Percentiles rank a stretch among this genome's conserved stretches.
These are phyloP conservation scores for Bufo gargarizans DNA, from an alignment of 2,113 vertebrate species.

Conservation along the genomic window DNA sequence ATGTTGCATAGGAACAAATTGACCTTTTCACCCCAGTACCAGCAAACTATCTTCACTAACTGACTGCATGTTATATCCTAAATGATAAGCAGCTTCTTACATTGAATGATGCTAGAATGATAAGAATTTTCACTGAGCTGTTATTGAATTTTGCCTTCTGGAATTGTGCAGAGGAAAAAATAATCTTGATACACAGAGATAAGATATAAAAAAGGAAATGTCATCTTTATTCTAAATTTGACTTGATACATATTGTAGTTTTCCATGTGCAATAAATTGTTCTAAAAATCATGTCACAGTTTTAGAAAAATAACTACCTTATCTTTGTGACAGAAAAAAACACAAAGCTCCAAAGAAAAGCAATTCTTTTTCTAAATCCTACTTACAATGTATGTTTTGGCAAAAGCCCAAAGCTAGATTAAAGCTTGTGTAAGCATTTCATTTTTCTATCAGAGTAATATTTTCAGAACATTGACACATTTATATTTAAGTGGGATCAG, in stretches of 20 bases:
- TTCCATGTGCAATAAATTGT: conserved; percentile 32
- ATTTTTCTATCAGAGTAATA: conserved; percentile 59
- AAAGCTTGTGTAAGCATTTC: conserved; percentile 58
- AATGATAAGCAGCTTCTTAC: not conserved
- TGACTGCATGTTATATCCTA: conserved; percentile 5
- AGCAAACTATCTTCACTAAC: not conserved
- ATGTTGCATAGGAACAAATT: not conserved
- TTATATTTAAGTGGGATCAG: conserved; percentile 60
- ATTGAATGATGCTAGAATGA: conserved; percentile 13
- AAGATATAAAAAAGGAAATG: conserved; percentile 36
- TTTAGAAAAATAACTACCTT: conserved; percentile 45
- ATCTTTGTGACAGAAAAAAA: conserved; percentile 44
- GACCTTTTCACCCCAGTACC: conserved; percentile 14
- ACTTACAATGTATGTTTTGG: conserved; percentile 57
- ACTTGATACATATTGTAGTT: conserved; percentile 36
- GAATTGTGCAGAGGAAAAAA: conserved; percentile 18
- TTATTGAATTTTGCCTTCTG: conserved; percentile 18
- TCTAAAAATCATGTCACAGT: conserved; percentile 37
- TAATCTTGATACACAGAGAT: conserved; percentile 27
- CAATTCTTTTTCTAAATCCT: conserved; percentile 57
- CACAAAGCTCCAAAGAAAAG: conserved; percentile 52
- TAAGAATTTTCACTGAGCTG: conserved; percentile 5
- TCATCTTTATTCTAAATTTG: conserved; percentile 40
- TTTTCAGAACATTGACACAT: conserved; percentile 59
- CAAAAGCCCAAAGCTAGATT: conserved; percentile 50